Conservation (phyloP, 2,113 vertebrate species). For the Dissostichus mawsoni region DNA sequence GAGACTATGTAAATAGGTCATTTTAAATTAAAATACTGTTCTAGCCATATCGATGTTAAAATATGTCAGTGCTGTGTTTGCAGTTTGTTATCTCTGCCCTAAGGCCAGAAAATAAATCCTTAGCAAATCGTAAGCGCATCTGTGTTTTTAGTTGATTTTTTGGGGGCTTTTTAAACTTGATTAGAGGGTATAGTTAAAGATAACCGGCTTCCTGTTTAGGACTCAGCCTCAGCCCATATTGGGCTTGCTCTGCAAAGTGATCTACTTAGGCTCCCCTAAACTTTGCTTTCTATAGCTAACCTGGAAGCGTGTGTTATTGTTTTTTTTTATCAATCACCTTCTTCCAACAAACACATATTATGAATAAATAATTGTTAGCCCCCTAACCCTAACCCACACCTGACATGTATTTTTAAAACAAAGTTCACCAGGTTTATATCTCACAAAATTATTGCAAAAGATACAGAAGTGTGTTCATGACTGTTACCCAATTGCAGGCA, state of each 20-base stretch:
- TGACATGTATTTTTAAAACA: neutral
- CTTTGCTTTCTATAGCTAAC: neutral
- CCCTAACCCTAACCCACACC: neutral
- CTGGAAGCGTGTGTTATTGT: neutral
- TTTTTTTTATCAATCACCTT: neutral
- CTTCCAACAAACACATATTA: neutral
- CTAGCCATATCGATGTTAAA: neutral
- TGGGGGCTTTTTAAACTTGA: no score
- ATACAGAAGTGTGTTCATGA: slow-evolving; percentile 8
- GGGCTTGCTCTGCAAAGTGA: no score
- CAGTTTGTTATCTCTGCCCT: neutral
- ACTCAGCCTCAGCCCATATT: no score
- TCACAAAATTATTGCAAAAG: neutral
- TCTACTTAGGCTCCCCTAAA: neutral
- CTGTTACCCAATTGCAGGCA: slow-evolving; percentile 2
- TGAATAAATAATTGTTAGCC: neutral
- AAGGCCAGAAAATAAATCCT: neutral
- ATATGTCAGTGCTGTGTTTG: neutral
- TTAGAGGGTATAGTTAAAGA: no score
- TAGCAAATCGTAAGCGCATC: neutral
- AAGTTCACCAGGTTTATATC: neutral
- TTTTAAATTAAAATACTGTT: no score
- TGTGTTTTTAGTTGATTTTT: no score
- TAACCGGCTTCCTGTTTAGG: no score
- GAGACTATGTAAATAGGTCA: neutral